Evolutionary conservation across 92 coral and sea anemone species (phyloP), one percentile per base, ranked within the genome.

Genomic region (Umimayanthus chanpuru): DNA sequence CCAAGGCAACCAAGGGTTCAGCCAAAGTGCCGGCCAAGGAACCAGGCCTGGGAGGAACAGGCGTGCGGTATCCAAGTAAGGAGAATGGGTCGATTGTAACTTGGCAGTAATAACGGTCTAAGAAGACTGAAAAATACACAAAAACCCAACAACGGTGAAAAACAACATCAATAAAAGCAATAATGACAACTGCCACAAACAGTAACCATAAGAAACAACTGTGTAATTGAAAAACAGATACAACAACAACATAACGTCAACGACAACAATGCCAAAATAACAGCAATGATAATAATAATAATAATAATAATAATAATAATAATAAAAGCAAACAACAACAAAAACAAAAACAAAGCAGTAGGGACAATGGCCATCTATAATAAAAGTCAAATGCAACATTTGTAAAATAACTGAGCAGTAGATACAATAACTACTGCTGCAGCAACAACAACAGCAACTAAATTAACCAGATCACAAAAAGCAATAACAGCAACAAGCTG

Each of bases 41-140:
- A 81, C 98, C 94, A 40, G 98, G 96, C 16, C 88, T 95, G 4
- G 98, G 94, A 28, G 98, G 98, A n/a, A 93, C 96, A 77, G 92
- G 92, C 76, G 80, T 95, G 14, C 93, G 98, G 18, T 95, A 85
- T 72, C 96, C 98, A 23, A 92, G 98, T 95, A 85, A 90, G 96
- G 86, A 28, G 77, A 41, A 21, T 44, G 65, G 49, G 29, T 25
- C 56, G 43, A 56, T 67, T 10, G 15, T 23, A 8, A 44, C 28
- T 61, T 28, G 11, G 10, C 53, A 39, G 29, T 28, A 1, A 32
- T 15, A 25, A 36, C 66, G 50, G 26, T 11, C 11, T 30, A 66
- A 29, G 28, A 61, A 30, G 11, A 36, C 41, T 6, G 39, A 36
- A 32, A 30, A 7, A 73, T 2, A 14, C 36, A 32, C 2, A 73